phyloP scores from a whole-genome alignment of 2,113 vertebrate species.

The Lathamus discolor region DNA sequence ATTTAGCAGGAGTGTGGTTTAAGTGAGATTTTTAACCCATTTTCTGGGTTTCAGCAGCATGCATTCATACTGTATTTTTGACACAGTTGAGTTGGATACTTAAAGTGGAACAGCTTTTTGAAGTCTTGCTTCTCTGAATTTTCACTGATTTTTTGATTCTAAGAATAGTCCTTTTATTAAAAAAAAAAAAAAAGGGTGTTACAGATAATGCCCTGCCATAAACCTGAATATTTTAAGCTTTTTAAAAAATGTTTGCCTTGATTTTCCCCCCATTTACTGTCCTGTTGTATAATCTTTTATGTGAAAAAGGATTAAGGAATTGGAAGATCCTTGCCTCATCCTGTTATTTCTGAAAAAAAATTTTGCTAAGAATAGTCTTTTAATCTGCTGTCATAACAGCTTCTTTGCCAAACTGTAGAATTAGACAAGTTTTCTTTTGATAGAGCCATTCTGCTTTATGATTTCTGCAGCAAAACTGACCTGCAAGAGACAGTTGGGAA shows the following conservation, averaged over 20 bases:
- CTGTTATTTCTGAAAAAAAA: constrained; percentile 33
- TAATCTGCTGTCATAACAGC: constrained; percentile 19
- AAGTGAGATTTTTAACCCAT: not conserved
- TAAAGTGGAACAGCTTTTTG: not conserved
- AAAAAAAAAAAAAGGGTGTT: not conserved
- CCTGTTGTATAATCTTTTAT: not conserved
- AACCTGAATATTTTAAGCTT: not conserved
- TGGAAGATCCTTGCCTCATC: constrained; percentile 6
- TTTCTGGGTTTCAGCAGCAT: not conserved
- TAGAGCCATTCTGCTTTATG: not conserved
- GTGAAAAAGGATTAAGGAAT: constrained; percentile 37
- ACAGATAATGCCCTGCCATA: not conserved
- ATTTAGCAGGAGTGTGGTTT: not conserved
- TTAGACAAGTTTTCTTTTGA: not conserved
- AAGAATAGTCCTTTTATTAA: not conserved
- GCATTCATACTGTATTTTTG: not conserved
- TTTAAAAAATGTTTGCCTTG: not conserved
- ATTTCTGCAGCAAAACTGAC: constrained; percentile 3
- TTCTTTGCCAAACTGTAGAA: not conserved
- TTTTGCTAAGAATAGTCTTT: constrained; percentile 39
- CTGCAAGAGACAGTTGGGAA: not conserved
- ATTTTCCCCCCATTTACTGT: not conserved
- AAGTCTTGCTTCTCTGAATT: not conserved
- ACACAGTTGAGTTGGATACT: not conserved
- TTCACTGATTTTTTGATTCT: not conserved